A percentile compares a stretch with the other conserved stretches of the same genome.
These are phyloP conservation scores for Zoanthus gigantus DNA, from an alignment of 92 coral and sea anemone genomes.

Conservation along the genomic window DNA sequence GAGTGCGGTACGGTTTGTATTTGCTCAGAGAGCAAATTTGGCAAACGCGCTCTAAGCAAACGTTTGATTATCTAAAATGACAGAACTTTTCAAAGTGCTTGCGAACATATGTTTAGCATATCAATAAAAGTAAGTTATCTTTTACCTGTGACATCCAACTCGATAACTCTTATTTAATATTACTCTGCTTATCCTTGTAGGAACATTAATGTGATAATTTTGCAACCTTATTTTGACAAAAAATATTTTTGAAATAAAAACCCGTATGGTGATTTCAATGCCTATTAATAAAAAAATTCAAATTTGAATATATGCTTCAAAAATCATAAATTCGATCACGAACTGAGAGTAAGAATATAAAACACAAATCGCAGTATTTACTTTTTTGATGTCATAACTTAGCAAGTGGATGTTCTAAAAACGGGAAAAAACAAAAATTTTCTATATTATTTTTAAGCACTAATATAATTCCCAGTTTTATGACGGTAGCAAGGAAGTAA, in stretches of 20 bases:
- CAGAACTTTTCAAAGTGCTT: background rate
- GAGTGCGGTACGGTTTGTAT: background rate
- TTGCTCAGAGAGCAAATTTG: background rate
- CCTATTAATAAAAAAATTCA: too few species aligned
- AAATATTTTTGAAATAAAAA: background rate
- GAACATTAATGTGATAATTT: background rate
- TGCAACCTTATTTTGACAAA: background rate
- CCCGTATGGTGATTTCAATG: too few species aligned
- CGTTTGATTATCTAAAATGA: background rate
- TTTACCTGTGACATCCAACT: background rate
- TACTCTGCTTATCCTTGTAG: conserved; percentile 1
- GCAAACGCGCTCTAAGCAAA: background rate
- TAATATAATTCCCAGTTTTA: too few species aligned
- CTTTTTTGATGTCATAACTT: too few species aligned
- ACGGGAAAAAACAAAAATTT: too few species aligned
- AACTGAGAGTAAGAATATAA: too few species aligned
- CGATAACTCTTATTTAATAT: background rate
- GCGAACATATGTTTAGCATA: conserved; percentile 6
- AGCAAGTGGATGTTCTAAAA: too few species aligned
- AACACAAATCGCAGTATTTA: too few species aligned
- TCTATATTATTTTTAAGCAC: too few species aligned
- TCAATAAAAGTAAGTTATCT: conserved; percentile 14
- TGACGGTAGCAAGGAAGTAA: too few species aligned
- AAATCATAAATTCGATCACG: too few species aligned
- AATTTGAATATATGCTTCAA: too few species aligned